A percentile compares a stretch with the other conserved stretches of the same genome.
phyloP scores from a whole-genome alignment of 2,797 vertebrate species.

The Sciurus carolinensis region DNA sequence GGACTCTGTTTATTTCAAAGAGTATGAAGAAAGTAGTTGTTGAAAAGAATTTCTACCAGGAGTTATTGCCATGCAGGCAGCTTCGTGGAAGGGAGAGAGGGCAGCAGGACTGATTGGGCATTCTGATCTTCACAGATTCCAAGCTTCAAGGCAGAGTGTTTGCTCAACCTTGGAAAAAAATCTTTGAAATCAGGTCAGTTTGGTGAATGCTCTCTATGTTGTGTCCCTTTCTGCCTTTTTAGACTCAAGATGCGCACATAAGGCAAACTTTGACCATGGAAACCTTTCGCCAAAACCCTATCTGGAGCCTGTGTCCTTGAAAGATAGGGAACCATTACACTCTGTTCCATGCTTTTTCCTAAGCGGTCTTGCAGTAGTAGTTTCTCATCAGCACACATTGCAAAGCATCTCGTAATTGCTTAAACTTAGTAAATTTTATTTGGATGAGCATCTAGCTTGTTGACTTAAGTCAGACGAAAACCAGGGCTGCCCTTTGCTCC shows the following conservation, averaged over 20 bases:
- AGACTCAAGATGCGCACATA: fast-evolving
- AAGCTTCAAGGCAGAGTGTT: neutral
- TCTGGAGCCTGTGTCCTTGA: too few species aligned
- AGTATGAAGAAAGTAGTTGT: neutral
- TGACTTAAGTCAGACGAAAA: too few species aligned
- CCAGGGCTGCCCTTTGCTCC: neutral
- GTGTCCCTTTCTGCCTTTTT: neutral
- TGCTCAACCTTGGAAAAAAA: neutral
- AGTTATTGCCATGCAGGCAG: neutral
- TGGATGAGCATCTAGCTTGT: fast-evolving
- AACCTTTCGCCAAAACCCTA: neutral
- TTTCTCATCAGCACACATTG: neutral
- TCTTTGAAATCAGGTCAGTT: neutral
- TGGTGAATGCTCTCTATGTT: neutral
- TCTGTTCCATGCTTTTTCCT: neutral
- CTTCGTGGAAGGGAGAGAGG: fast-evolving
- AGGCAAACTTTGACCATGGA: neutral
- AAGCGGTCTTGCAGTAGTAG: fast-evolving
- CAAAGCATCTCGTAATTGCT: neutral
- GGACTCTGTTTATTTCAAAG: neutral
- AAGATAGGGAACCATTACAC: neutral
- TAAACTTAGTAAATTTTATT: neutral
- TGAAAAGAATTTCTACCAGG: neutral
- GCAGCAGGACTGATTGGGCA: fast-evolving
- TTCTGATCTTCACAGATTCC: neutral